Percentiles rank a stretch among this genome's conserved stretches.
Conservation (phyloP, 2,113 vertebrate genomes). For the Mormoops blainvillei region DNA sequence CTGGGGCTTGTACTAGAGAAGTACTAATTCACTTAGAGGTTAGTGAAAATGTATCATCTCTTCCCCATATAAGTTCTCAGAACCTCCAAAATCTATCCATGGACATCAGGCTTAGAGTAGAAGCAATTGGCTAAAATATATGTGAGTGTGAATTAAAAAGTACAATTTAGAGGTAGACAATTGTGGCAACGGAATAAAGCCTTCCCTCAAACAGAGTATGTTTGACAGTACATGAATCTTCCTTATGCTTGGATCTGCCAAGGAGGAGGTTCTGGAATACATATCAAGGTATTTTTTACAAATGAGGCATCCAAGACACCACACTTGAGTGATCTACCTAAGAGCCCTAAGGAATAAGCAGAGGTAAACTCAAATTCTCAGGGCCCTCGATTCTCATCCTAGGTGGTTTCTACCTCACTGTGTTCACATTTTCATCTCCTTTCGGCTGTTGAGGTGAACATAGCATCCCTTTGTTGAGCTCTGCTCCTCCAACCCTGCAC, state of each 20-base stretch:
- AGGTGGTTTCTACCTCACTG: rapidly evolving
- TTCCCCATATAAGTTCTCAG: not conserved
- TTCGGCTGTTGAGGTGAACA: not conserved
- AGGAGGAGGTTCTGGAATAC: not conserved
- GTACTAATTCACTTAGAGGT: not conserved
- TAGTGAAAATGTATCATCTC: not conserved
- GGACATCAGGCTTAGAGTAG: not conserved
- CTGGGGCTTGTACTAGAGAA: not conserved
- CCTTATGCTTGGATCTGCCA: not conserved
- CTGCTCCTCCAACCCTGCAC: rapidly evolving
- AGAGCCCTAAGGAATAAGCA: not conserved
- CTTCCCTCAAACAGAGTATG: not conserved
- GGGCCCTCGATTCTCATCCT: not conserved
- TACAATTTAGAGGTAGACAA: not conserved
- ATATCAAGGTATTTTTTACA: not conserved
- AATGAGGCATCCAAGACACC: not conserved
- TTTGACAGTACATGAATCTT: not conserved
- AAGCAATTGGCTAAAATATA: not conserved
- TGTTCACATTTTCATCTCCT: not conserved
- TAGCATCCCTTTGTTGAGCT: not conserved
- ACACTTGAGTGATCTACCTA: rapidly evolving
- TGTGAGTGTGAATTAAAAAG: not conserved
- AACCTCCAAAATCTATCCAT: not conserved
- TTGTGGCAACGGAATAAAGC: not conserved
- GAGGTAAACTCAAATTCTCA: not conserved